Conservation (phyloP, 2,888 invertebrate genomes). For the Cordilura impudica region DNA sequence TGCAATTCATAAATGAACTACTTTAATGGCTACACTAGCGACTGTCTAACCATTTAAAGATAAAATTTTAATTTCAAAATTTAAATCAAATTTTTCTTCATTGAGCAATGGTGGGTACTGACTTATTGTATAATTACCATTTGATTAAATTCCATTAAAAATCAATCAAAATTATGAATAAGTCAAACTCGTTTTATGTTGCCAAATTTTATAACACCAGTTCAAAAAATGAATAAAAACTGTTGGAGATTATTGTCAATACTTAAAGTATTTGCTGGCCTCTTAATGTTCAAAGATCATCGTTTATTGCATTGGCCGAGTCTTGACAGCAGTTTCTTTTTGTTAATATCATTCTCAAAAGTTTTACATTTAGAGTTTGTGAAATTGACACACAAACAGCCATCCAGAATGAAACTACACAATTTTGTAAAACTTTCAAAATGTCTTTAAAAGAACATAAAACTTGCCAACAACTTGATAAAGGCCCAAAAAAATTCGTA, state of each 20-base stretch:
- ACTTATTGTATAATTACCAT: neutral
- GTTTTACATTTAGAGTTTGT: neutral
- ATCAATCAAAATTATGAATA: too few species aligned
- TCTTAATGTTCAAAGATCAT: too few species aligned
- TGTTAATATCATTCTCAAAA: neutral
- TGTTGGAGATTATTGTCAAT: too few species aligned
- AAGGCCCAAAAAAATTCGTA: neutral
- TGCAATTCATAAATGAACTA: neutral
- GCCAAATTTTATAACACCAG: too few species aligned
- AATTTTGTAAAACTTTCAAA: constrained; percentile 11
- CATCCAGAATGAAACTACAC: neutral
- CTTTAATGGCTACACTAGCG: neutral
- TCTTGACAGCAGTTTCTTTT: neutral
- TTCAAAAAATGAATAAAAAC: too few species aligned
- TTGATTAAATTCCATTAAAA: too few species aligned
- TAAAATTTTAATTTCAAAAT: neutral
- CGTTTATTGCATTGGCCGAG: neutral
- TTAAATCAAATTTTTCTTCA: neutral
- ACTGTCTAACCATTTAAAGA: neutral
- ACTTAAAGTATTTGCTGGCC: too few species aligned
- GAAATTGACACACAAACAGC: neutral
- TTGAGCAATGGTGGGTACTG: neutral
- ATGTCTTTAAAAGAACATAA: constrained; percentile 28
- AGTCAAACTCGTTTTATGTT: too few species aligned
- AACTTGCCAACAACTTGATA: constrained; percentile 37